Percentiles rank a stretch among this genome's conserved stretches.
phyloP scores from a whole-genome alignment of 2,888 invertebrate genomes.

The Acrocyrtus sp. region DNA sequence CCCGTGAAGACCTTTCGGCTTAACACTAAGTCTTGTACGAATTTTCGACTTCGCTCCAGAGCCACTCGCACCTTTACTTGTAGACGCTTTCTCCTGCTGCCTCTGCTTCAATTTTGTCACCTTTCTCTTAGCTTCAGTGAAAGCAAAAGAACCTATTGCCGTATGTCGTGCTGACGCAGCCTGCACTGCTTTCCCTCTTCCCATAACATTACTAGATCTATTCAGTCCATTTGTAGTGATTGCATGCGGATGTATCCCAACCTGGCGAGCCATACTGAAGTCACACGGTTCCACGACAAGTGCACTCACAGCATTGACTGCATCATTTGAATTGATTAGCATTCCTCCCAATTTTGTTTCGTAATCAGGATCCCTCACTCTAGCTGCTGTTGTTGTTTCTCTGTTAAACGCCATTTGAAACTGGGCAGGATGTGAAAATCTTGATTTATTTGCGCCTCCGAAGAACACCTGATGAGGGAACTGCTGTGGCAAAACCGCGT shows the following conservation, averaged over 20 bases:
- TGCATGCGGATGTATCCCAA: constrained; percentile 26
- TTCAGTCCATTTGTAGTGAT: constrained; percentile 50
- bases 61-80: constrained; percentile 10
- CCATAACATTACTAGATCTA: no score
- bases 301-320: constrained; percentile 61
- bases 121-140: constrained; percentile 31
- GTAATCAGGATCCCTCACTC: constrained; percentile 49
- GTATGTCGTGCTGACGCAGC: no score
- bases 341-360: constrained; percentile 47
- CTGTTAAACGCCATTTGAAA: constrained; percentile 3
- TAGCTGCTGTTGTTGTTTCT: constrained; percentile 51
- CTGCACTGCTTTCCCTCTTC: constrained; percentile 16
- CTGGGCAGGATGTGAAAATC: background rate
- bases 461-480: background rate
- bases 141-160: constrained; percentile 7
- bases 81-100: background rate
- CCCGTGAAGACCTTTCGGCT: constrained; percentile 45
- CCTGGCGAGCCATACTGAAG: constrained; percentile 13
- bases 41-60: constrained; percentile 59
- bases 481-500: background rate
- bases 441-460: no score
- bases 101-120: constrained; percentile 15
- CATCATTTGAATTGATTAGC: constrained; percentile 60
- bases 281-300: constrained; percentile 52
- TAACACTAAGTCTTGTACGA: constrained; percentile 55